Conservation (phyloP, 1,140 invertebrate genomes). For the Oreohelix idahoensis region DNA sequence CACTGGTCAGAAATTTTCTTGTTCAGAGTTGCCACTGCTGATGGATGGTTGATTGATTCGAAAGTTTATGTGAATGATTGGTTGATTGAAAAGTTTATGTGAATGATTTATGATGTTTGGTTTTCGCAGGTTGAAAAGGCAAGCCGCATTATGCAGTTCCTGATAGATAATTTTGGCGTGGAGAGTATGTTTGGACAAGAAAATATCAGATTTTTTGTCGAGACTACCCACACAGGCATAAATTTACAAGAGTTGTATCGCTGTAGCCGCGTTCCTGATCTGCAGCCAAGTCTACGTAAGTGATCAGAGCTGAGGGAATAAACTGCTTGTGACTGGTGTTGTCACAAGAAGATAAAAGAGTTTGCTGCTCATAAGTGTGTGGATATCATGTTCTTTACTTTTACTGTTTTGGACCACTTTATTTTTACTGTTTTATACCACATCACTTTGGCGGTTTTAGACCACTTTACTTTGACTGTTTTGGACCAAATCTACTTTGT, state of each 20-base stretch:
- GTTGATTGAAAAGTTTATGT: neutral
- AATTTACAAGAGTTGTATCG: conserved; percentile 69
- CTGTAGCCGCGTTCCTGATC: conserved; percentile 69
- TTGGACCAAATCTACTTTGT: no score
- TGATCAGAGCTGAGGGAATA: no score
- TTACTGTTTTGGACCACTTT: no score
- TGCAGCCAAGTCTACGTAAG: conserved; percentile 65
- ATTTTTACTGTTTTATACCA: no score
- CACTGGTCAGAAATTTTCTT: no score
- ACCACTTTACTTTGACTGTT: no score
- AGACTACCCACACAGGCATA: conserved; percentile 69
- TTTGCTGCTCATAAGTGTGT: no score
- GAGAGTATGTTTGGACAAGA: conserved; percentile 94
- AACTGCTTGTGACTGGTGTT: no score
- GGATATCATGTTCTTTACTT: no score
- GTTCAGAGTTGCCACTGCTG: no score
- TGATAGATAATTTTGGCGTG: conserved; percentile 95
- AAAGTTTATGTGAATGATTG: neutral
- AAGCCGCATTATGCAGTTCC: conserved; percentile 76
- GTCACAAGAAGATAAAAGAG: no score
- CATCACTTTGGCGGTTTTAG: no score
- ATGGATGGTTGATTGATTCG: neutral
- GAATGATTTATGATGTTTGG: neutral
- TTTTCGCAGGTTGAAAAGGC: conserved; percentile 76
- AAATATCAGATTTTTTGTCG: conserved; percentile 97